These are phyloP conservation scores for Chanos chanos DNA, from an alignment of 2,797 vertebrate genomes.

Conservation along the genomic window DNA sequence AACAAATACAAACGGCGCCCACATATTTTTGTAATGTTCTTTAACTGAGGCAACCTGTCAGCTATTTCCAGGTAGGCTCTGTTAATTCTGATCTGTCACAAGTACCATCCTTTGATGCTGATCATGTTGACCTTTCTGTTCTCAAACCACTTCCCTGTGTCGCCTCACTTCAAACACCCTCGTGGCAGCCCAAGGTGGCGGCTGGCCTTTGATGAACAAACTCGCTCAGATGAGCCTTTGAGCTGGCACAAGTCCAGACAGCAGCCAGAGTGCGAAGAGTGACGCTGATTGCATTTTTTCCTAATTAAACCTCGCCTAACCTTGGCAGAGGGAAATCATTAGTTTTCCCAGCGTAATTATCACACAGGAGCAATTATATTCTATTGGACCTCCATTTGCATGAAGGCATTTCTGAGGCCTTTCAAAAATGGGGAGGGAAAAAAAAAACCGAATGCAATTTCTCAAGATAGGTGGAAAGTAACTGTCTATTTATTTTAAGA, in stretches of 20 bases:
- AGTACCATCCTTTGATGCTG: neutral
- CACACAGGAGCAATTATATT: slow-evolving; percentile 78
- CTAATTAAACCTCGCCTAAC: slow-evolving; percentile 84
- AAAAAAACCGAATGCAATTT: neutral
- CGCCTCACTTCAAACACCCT: slow-evolving; percentile 12
- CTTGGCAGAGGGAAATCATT: slow-evolving; percentile 84
- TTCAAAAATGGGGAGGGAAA: slow-evolving; percentile 20
- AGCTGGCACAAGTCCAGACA: slow-evolving; percentile 75
- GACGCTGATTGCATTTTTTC: slow-evolving; percentile 79
- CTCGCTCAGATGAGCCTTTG: slow-evolving; percentile 70
- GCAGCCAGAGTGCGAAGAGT: slow-evolving; percentile 55
- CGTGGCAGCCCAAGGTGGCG: slow-evolving; percentile 41
- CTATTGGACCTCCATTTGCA: slow-evolving; percentile 74
- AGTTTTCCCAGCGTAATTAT: slow-evolving; percentile 79
- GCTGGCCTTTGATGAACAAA: slow-evolving; percentile 72
- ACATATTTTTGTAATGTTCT: no score
- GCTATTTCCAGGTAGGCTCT: neutral
- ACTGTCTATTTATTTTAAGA: no score
- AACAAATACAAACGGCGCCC: no score
- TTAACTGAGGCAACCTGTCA: no score
- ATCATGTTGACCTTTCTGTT: neutral
- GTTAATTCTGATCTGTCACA: neutral
- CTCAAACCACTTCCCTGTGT: neutral
- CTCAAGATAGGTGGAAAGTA: no score
- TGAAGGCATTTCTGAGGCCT: slow-evolving; percentile 61